These are phyloP conservation scores for Luffia ferchaultella DNA, from an alignment of 2,888 invertebrate genomes.

Conservation along the genomic window DNA sequence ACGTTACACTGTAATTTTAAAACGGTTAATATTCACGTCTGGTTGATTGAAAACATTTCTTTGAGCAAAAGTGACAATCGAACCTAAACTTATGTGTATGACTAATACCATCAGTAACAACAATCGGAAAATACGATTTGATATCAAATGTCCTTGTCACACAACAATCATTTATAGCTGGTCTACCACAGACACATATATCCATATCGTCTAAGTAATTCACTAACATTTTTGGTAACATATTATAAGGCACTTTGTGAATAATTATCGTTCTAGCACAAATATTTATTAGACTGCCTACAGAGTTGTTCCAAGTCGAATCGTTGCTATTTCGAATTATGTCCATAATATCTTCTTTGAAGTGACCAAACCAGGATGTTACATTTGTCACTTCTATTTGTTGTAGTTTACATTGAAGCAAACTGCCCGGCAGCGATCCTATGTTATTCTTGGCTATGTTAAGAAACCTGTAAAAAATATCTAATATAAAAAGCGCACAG, in stretches of 20 bases:
- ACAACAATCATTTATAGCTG: constrained; percentile 39
- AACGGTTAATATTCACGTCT: no score
- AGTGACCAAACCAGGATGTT: not conserved
- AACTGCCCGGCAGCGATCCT: constrained; percentile 65
- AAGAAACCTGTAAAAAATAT: constrained; percentile 49
- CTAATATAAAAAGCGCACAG: no score
- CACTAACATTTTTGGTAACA: constrained; percentile 67
- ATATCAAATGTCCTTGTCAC: constrained; percentile 37
- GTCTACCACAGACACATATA: constrained; percentile 69
- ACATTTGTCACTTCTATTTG: constrained; percentile 41
- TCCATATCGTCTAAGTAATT: constrained; percentile 67
- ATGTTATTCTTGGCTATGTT: constrained; percentile 64
- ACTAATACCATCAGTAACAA: constrained; percentile 38
- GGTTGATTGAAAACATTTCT: constrained; percentile 57
- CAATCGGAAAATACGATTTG: constrained; percentile 40
- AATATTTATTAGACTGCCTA: constrained; percentile 61
- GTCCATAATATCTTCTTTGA: not conserved
- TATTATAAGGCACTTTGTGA: constrained; percentile 59
- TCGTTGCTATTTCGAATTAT: constrained; percentile 13
- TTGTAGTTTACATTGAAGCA: constrained; percentile 59
- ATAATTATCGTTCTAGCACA: constrained; percentile 62
- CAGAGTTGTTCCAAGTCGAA: constrained; percentile 38
- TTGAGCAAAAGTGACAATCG: constrained; percentile 70
- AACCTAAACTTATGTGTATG: constrained; percentile 47
- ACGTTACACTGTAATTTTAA: not conserved